Evolutionary conservation across 2,797 vertebrate genomes (phyloP).

Genomic region (Hydrocynus forskahlii): DNA sequence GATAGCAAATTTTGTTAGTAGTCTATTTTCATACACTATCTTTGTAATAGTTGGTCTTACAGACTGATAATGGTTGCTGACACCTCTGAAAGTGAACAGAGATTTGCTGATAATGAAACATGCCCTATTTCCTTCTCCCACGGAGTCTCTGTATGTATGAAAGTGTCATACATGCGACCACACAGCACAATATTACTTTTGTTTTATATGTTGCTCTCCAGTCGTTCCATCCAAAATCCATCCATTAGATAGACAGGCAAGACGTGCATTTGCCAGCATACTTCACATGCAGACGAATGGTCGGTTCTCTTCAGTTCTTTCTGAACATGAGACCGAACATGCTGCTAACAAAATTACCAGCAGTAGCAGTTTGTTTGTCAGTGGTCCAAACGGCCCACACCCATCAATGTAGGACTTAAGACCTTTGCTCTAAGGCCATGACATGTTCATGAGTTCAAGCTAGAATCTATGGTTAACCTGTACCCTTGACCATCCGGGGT

Average conservation of each 20-base stretch:
- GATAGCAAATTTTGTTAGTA: constrained; percentile 15
- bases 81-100: constrained; percentile 47
- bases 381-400: neutral
- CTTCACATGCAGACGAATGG: constrained; percentile 7
- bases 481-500: neutral
- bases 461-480: constrained; percentile 21
- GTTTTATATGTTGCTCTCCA: constrained; percentile 30
- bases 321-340: neutral
- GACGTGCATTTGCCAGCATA: constrained; percentile 15
- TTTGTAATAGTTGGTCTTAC: constrained; percentile 17
- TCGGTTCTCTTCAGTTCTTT: constrained; percentile 14
- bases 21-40: constrained; percentile 43
- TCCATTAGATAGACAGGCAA: constrained; percentile 7
- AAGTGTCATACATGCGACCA: neutral
- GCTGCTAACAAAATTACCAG: neutral
- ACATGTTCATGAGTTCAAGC: constrained; percentile 50
- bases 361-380: constrained; percentile 11
- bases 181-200: constrained; percentile 25
- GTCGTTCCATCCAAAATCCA: neutral
- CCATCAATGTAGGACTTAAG: constrained; percentile 20
- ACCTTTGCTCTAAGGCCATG: constrained; percentile 26
- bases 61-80: constrained; percentile 1
- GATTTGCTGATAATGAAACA: constrained; percentile 46
- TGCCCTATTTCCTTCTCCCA: neutral
- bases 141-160: constrained; percentile 27